A percentile compares a stretch with the other conserved stretches of the same genome.
Evolutionary conservation across 2,888 invertebrate genomes (phyloP).

Genomic region (Ferrisia virgata): DNA sequence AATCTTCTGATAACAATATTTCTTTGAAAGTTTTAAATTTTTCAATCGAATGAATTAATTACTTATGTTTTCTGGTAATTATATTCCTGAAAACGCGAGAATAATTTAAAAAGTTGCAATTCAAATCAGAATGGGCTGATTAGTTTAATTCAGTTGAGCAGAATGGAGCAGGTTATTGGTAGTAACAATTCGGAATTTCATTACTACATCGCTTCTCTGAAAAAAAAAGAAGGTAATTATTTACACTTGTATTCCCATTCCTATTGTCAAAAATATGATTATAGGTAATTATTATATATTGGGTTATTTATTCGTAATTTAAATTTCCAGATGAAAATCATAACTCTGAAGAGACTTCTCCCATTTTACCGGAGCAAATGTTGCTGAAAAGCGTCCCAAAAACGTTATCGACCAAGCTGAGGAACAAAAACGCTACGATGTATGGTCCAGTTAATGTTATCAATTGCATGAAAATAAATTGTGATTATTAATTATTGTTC

Average conservation of each 20-base stretch:
- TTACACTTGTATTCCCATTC: not conserved
- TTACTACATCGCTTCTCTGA: not conserved
- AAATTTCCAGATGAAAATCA: not conserved
- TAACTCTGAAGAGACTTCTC: not conserved
- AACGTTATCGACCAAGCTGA: constrained; percentile 11
- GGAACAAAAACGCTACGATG: constrained; percentile 33
- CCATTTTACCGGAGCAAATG: constrained; percentile 1
- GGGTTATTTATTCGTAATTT: too few species aligned
- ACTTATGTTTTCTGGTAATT: too few species aligned
- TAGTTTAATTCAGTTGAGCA: too few species aligned
- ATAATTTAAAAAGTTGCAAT: too few species aligned
- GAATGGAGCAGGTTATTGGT: not conserved
- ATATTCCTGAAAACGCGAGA: too few species aligned
- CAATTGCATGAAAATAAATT: not conserved
- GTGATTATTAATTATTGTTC: not conserved
- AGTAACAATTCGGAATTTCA: not conserved
- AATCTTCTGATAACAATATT: too few species aligned
- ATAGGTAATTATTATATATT: not conserved
- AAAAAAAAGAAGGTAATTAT: not conserved
- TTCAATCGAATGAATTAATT: too few species aligned
- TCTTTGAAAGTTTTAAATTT: too few species aligned
- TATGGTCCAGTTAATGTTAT: not conserved
- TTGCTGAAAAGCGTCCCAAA: constrained; percentile 1
- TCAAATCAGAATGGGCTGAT: not conserved
- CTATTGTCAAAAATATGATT: not conserved